phyloP scores from a whole-genome alignment of 2,888 invertebrate genomes.

The Apomyelois bistriatella region DNA sequence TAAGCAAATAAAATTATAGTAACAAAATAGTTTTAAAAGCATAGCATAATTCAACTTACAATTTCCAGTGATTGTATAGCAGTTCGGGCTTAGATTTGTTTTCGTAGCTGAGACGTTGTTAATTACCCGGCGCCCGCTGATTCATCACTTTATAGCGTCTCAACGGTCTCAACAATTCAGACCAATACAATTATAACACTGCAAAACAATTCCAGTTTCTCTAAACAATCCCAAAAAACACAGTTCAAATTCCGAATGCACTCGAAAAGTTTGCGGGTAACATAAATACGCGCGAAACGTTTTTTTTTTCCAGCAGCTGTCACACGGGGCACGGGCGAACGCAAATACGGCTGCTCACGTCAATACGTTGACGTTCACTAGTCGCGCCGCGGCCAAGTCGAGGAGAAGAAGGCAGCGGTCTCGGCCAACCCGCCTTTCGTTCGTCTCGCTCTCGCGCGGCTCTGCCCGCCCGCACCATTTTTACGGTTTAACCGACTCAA shows the following conservation, averaged over 20 bases:
- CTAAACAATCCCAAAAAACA: slow-evolving; percentile 40
- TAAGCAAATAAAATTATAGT: neutral
- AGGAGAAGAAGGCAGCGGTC: slow-evolving; percentile 79
- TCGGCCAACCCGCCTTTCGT: slow-evolving; percentile 77
- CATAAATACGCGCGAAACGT: slow-evolving; percentile 71
- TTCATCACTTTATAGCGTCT: slow-evolving; percentile 77
- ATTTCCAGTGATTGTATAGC: slow-evolving; percentile 50
- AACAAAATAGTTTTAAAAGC: neutral
- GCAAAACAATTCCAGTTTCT: slow-evolving; percentile 48
- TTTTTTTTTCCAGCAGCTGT: slow-evolving; percentile 67
- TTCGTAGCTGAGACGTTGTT: slow-evolving; percentile 69
- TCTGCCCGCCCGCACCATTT: slow-evolving; percentile 74
- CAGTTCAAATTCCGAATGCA: slow-evolving; percentile 51
- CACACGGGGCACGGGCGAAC: slow-evolving; percentile 52
- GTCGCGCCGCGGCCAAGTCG: slow-evolving; percentile 74
- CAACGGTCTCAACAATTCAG: slow-evolving; percentile 63
- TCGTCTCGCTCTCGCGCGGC: slow-evolving; percentile 74
- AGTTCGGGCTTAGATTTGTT: slow-evolving; percentile 62
- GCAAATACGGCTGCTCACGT: slow-evolving; percentile 66
- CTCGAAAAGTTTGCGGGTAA: slow-evolving; percentile 58
- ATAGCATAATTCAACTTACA: slow-evolving; percentile 54
- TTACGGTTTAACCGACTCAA: slow-evolving; percentile 78
- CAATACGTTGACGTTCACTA: slow-evolving; percentile 76
- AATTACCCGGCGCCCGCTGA: slow-evolving; percentile 77
- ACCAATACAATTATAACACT: slow-evolving; percentile 60